Evolutionary conservation across 2,888 invertebrate species (phyloP), one percentile per base, ranked within the genome.

Genomic region (Empis stercorea): DNA sequence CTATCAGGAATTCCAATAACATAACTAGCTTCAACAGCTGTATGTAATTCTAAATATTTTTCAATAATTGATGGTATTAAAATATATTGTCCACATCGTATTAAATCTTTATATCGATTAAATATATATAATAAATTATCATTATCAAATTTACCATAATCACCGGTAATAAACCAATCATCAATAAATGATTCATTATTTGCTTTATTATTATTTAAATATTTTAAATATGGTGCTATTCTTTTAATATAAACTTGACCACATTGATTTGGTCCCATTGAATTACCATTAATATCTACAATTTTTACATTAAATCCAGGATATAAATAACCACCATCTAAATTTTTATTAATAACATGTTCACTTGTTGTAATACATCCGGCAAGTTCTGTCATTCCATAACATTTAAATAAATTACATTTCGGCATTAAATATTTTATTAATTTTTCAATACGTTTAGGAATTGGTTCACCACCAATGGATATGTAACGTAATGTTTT

Each of bases 371-470:
- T 6, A 30, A 46, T 44, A 36, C 32, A 11, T 20, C 45, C 36
- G n/a, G 30, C 50, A 5, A 44, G 2, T 43, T 50, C 50, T 13
- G 48, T 50, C 48, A 50, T 48, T n/a, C 44, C 48, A 32, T 50
- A 50, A 13, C 40, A n/a, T 36, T 44, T 41, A 10, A 44, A 13
- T 2, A 48, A 16, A 41, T 30, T 41, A 41, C 44, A 48, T 15
- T 44, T 36, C 17, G 44, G 40, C 20, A 16, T 30, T 10, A 44
- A 2, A 4, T 15, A 10, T 41, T 20, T 17, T 15, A 44, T 27
- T 15, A n/a, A 32, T 9, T 30, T 11, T 10, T 11, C 14, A 15
- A 44, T 17, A n/a, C 5, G 17, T 13, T 4, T 16, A 7, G 48
- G 15, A 20, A 44, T 30, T 6, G 15, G 7, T 37, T 48, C 48